Conservation (phyloP, 2,888 invertebrate species). For the Embidobia sp. region DNA sequence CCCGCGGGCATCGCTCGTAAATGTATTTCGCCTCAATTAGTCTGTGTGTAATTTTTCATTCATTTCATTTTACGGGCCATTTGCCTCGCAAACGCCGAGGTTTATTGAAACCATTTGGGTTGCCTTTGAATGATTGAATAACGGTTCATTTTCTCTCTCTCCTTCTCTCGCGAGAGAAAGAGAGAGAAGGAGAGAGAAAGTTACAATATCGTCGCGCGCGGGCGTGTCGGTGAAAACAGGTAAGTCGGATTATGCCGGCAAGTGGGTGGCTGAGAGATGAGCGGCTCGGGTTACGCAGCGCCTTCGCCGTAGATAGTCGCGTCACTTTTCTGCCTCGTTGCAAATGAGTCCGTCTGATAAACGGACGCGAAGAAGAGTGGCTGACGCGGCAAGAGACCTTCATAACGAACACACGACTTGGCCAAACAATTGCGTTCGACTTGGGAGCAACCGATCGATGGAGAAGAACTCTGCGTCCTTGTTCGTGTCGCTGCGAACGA, state of each 20-base stretch:
- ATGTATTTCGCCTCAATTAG: constrained; percentile 43
- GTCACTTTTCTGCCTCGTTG: no score
- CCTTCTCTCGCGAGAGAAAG: not conserved
- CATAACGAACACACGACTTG: no score
- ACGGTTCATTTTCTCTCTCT: no score
- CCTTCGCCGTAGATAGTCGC: constrained; percentile 50
- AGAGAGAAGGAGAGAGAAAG: constrained; percentile 24
- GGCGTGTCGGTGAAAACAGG: constrained; percentile 56
- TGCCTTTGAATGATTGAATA: constrained; percentile 45
- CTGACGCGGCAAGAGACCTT: no score
- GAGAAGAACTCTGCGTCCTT: no score
- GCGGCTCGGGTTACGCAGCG: constrained; percentile 49
- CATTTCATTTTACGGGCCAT: constrained; percentile 31
- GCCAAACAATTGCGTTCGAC: no score
- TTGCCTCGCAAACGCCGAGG: constrained; percentile 29
- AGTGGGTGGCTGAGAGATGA: constrained; percentile 61
- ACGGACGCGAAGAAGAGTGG: no score
- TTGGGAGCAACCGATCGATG: no score
- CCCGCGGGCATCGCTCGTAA: constrained; percentile 10
- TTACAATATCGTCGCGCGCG: constrained; percentile 43
- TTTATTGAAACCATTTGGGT: constrained; percentile 38
- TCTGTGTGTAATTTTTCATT: constrained; percentile 36
- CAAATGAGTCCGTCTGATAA: no score
- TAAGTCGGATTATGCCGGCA: constrained; percentile 41
- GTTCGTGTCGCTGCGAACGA: no score